These are phyloP conservation scores for Aphelenchoides besseyi DNA, from an alignment of 1,140 invertebrate species.

Conservation along the genomic window DNA sequence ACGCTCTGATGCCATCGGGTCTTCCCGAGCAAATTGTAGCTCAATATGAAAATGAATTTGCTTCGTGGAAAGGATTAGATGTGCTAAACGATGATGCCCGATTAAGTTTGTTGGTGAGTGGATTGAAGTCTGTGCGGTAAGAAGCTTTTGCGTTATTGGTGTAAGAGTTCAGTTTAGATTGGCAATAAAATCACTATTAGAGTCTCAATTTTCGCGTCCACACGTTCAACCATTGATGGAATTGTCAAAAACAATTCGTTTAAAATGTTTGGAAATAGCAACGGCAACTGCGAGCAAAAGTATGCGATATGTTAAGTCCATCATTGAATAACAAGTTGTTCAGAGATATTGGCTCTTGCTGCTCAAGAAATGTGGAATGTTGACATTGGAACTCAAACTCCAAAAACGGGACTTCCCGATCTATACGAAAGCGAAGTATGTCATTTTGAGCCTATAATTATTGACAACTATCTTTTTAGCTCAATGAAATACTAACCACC, in stretches of 20 bases:
- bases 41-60: slow-evolving; percentile 53
- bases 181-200: slow-evolving; percentile 47
- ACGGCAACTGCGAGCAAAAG: slow-evolving; percentile 41
- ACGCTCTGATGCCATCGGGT: slow-evolving; percentile 50
- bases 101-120: slow-evolving; percentile 41
- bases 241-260: slow-evolving; percentile 54
- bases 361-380: slow-evolving; percentile 58
- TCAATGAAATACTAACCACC: slow-evolving; percentile 52
- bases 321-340: slow-evolving; percentile 24
- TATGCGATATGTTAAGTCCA: slow-evolving; percentile 19
- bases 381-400: slow-evolving; percentile 42
- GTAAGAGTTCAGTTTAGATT: slow-evolving; percentile 35
- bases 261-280: slow-evolving; percentile 48
- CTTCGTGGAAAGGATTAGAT: slow-evolving; percentile 46
- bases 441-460: neutral
- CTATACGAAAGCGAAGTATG: slow-evolving; percentile 58
- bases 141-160: slow-evolving; percentile 3
- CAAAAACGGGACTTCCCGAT: slow-evolving; percentile 60
- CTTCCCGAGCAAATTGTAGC: slow-evolving; percentile 45
- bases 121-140: slow-evolving; percentile 43
- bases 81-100: slow-evolving; percentile 31
- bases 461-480: slow-evolving; percentile 34
- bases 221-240: slow-evolving; percentile 58
- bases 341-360: slow-evolving; percentile 43
- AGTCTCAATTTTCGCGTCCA: slow-evolving; percentile 42